Evolutionary conservation across 37 sponge, comb jelly and placozoan genomes (phyloP), one percentile per base, ranked within the genome.

Genomic region (Halichondria panicea): DNA sequence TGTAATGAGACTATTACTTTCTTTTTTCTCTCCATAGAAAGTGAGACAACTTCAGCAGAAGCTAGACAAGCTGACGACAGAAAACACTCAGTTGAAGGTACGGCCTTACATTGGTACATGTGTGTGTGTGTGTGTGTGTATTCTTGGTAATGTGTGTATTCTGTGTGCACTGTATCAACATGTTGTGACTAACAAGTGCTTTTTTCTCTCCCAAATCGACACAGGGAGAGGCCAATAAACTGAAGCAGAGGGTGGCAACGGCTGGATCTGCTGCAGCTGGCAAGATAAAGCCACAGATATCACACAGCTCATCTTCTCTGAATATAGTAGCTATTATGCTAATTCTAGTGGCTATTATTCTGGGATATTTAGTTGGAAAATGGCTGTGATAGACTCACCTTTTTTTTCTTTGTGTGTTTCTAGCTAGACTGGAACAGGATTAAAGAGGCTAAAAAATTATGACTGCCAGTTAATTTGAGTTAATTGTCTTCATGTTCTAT

Each of bases 341-440:
- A 25, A 81, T 91, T 30, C 33, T 91, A 41, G 64, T 91, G 54
- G 91, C 91, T 9, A 68, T 91, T 27, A 56, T 91, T 31, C 60
- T 91, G 43, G 91, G 91, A 4, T 91, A 85, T 63, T 56, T 91
- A 46, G 78, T 91, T 9, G 91, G 91, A 8, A 76, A 76, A 46
- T 76, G 48, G 63, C 65, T 76, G 38, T 76, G 25, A 55, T 55
- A 27, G 56, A 48, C n/a, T n/a, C n/a, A n/a, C n/a, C n/a, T n/a
- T n/a, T n/a, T n/a, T n/a, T n/a, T n/a, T n/a, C n/a, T n/a, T n/a
- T n/a, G n/a, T n/a, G n/a, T n/a, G n/a, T n/a, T n/a, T n/a, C n/a
- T n/a, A n/a, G n/a, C n/a, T n/a, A n/a, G n/a, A n/a, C n/a, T n/a
- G n/a, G n/a, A n/a, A n/a, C n/a, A n/a, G n/a, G n/a, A n/a, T n/a